phyloP scores from a whole-genome alignment of 1,140 invertebrate species.

The Brachionus angularis region DNA sequence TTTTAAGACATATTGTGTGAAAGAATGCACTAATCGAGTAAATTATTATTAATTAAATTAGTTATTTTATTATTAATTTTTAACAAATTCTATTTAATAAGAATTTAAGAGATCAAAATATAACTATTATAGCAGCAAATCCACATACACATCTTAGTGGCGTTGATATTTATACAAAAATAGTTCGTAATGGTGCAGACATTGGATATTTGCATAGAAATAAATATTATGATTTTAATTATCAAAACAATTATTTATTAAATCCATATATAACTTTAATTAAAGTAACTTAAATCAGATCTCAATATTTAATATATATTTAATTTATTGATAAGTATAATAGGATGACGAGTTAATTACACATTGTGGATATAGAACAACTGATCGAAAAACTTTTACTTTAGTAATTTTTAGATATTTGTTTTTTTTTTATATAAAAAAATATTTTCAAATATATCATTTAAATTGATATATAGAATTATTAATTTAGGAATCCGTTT shows the following conservation, averaged over 20 bases:
- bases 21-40: too few species aligned
- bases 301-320: background rate
- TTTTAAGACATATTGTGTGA: too few species aligned
- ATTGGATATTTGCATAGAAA: slow-evolving; percentile 10
- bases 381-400: too few species aligned
- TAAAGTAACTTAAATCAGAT: background rate
- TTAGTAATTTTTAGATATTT: too few species aligned
- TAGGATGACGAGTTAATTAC: background rate
- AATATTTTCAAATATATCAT: too few species aligned
- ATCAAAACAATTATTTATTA: background rate
- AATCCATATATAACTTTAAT: background rate
- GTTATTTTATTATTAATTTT: too few species aligned
- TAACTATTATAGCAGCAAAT: background rate
- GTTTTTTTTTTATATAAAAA: too few species aligned
- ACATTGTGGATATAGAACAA: background rate
- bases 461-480: too few species aligned
- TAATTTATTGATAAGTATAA: background rate
- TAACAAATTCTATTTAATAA: too few species aligned
- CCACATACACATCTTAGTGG: background rate
- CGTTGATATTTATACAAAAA: background rate
- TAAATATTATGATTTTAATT: slow-evolving; percentile 37
- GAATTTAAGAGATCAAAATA: background rate
- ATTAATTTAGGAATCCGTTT: too few species aligned
- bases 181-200: slow-evolving; percentile 9
- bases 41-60: too few species aligned